A percentile compares a stretch with the other conserved stretches of the same genome.
These are phyloP conservation scores for Sympetrum striolatum DNA, from an alignment of 2,888 invertebrate genomes.

Conservation along the genomic window DNA sequence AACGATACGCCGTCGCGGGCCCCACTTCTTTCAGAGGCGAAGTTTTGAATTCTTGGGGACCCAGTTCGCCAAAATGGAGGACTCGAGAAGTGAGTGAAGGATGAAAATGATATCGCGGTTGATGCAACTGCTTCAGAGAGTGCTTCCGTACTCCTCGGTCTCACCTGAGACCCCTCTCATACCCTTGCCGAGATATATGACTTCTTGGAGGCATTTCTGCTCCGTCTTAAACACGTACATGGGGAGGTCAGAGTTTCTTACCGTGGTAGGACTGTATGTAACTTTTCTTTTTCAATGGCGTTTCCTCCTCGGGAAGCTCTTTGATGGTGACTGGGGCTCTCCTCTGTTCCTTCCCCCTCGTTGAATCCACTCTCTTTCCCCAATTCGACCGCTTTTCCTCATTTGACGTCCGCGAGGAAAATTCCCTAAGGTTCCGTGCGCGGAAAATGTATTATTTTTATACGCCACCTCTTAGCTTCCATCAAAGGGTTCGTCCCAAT, in stretches of 20 bases:
- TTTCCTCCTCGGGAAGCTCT: neutral
- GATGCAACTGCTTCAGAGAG: neutral
- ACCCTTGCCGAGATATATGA: neutral
- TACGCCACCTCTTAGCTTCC: neutral
- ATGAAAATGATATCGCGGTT: neutral
- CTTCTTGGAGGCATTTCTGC: neutral
- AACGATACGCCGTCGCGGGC: neutral
- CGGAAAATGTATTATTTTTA: neutral
- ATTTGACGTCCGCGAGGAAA: neutral
- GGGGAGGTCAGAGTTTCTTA: neutral
- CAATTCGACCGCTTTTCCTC: neutral
- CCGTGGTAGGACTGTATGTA: neutral
- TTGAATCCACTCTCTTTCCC: too few relatives aligned
- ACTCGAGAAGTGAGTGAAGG: neutral
- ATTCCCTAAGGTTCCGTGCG: neutral
- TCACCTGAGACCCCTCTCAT: neutral
- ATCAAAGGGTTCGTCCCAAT: neutral
- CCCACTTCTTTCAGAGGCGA: neutral
- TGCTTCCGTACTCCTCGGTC: neutral
- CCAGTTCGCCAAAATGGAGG: neutral
- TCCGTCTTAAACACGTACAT: neutral
- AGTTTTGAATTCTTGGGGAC: neutral
- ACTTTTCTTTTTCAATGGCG: neutral
- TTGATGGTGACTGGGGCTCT: neutral
- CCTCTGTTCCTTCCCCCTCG: neutral